Percentiles rank a stretch among this genome's conserved stretches.
Evolutionary conservation across 2,888 invertebrate species (phyloP).

Genomic region (Torymus texanus): DNA sequence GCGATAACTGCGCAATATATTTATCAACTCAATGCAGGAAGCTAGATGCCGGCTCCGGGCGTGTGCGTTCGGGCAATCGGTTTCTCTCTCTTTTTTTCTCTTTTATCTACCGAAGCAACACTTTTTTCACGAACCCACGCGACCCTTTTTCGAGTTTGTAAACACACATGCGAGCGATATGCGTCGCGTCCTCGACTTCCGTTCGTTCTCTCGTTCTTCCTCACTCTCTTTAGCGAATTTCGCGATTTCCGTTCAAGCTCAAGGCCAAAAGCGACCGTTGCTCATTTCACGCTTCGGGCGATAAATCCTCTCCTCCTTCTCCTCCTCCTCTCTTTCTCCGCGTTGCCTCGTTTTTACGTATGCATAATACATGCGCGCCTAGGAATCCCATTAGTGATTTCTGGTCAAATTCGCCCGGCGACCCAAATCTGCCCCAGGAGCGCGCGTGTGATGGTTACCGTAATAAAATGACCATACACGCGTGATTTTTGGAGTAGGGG

Average conservation of each 20-base stretch:
- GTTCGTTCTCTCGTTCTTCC: constrained; percentile 10
- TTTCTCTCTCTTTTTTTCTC: not conserved
- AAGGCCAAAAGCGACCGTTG: constrained; percentile 51
- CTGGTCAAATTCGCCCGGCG: not conserved
- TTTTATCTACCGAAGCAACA: constrained; percentile 1
- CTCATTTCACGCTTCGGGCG: constrained; percentile 44
- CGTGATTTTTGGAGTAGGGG: not conserved
- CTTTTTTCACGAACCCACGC: constrained; percentile 6
- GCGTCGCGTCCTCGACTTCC: constrained; percentile 18
- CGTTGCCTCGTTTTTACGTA: not conserved
- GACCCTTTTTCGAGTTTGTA: constrained; percentile 27
- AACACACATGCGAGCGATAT: constrained; percentile 41
- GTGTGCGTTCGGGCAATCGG: too few species aligned
- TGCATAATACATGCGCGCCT: not conserved
- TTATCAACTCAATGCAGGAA: constrained; percentile 10
- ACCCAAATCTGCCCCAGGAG: not conserved
- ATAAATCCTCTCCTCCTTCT: constrained; percentile 43
- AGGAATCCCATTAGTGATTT: constrained; percentile 13
- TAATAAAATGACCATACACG: not conserved
- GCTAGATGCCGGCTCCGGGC: not conserved
- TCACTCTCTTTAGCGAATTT: constrained; percentile 39
- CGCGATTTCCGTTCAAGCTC: constrained; percentile 55
- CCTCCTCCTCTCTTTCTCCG: not conserved
- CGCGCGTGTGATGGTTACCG: not conserved
- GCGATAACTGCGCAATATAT: not conserved